These are phyloP conservation scores for Sebastes trivittatus DNA, from an alignment of 2,797 vertebrate species.

Conservation along the genomic window DNA sequence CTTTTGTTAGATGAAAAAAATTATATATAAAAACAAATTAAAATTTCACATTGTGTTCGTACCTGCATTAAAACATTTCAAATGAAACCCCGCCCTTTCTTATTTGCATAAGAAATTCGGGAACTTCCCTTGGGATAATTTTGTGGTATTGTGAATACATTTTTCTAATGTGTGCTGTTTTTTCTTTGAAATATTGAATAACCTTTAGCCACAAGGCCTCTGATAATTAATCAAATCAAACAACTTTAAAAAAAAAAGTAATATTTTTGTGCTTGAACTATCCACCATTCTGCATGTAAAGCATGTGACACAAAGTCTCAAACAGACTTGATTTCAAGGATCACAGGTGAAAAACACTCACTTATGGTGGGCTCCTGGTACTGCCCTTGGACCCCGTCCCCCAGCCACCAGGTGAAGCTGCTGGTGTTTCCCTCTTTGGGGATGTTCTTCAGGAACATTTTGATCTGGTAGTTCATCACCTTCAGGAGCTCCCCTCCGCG, in stretches of 20 bases:
- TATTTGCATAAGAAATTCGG: not conserved
- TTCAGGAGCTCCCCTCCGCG: slow-evolving; percentile 75
- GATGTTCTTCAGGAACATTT: slow-evolving; percentile 55
- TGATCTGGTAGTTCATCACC: slow-evolving; percentile 28
- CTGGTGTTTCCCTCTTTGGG: not conserved
- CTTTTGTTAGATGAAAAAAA: not conserved
- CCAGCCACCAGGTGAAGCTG: slow-evolving; percentile 77
- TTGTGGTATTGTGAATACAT: not conserved
- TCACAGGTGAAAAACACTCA: slow-evolving; percentile 58
- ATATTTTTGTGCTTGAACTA: not conserved
- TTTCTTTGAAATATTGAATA: not conserved
- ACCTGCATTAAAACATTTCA: not conserved
- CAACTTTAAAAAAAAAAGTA: not conserved
- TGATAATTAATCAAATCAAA: not conserved
- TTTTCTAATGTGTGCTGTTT: not conserved
- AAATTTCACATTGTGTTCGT: not conserved
- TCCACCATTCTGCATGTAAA: not conserved
- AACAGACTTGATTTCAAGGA: not conserved
- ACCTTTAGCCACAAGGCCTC: not conserved
- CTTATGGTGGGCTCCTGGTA: slow-evolving; percentile 26
- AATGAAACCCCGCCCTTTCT: not conserved
- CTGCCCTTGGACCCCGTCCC: slow-evolving; percentile 6
- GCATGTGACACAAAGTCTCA: not conserved
- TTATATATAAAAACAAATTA: not conserved
- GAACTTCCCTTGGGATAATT: not conserved